Conservation (phyloP, 2,888 invertebrate species). For the Pammene fasciana region DNA sequence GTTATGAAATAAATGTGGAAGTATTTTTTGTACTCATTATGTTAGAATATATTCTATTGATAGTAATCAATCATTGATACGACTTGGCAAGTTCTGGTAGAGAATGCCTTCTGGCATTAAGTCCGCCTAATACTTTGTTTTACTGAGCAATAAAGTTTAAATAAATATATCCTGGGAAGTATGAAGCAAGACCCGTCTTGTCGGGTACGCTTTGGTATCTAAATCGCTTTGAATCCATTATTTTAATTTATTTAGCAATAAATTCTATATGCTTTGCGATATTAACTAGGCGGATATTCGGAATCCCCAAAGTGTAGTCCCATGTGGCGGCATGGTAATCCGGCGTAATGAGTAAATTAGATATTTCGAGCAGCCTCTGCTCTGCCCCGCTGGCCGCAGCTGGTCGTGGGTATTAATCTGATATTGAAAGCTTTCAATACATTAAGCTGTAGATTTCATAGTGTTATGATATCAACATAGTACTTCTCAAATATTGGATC, state of each 20-base stretch:
- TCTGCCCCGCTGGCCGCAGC: constrained; percentile 28
- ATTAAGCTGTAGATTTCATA: constrained; percentile 23
- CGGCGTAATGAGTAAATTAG: constrained; percentile 35
- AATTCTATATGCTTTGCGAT: not conserved
- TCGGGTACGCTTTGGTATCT: not conserved
- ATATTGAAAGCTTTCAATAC: constrained; percentile 36
- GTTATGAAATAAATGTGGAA: too few species aligned
- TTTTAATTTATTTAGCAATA: not conserved
- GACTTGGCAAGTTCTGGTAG: too few species aligned
- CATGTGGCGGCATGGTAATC: constrained; percentile 31
- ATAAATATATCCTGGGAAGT: too few species aligned
- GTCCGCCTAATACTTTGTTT: too few species aligned
- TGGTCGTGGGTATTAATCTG: constrained; percentile 30
- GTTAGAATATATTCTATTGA: too few species aligned
- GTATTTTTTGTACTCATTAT: too few species aligned
- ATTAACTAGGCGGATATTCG: constrained; percentile 13
- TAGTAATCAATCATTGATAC: too few species aligned
- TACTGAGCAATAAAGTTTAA: too few species aligned
- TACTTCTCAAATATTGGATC: not conserved
- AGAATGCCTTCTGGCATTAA: too few species aligned
- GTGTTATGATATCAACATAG: not conserved
- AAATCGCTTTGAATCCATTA: not conserved
- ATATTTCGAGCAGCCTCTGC: constrained; percentile 28
- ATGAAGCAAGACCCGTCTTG: too few species aligned
- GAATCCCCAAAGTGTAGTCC: constrained; percentile 25